Conservation (phyloP, 2,113 vertebrate species). For the Sisor rabdophorus region DNA sequence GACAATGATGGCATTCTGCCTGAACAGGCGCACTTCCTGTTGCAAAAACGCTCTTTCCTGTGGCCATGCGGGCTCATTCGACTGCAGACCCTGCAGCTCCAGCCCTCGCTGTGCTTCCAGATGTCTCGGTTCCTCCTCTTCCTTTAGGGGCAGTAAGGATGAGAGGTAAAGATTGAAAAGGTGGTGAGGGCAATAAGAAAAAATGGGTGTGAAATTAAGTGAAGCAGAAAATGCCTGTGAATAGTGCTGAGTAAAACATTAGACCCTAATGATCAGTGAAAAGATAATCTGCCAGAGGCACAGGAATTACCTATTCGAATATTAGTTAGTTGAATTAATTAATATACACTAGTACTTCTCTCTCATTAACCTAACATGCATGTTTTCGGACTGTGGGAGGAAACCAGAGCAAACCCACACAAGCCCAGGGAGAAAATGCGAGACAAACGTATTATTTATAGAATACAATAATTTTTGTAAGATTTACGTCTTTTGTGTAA, state of each 20-base stretch:
- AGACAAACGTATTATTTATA: too few species aligned
- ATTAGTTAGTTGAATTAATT: background rate
- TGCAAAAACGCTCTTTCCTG: constrained; percentile 83
- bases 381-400: too few species aligned
- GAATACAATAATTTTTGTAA: too few species aligned
- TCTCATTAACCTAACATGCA: too few species aligned
- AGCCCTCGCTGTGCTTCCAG: constrained; percentile 77
- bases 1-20: constrained; percentile 85
- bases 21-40: constrained; percentile 85
- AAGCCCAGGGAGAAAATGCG: too few species aligned
- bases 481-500: too few species aligned
- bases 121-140: constrained; percentile 78
- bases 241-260: background rate
- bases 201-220: background rate
- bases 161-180: background rate
- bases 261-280: background rate
- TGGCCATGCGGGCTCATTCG: constrained; percentile 79
- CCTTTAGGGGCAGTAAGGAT: constrained; percentile 63
- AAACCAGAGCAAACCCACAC: too few species aligned
- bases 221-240: background rate
- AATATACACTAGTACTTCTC: too few species aligned
- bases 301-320: background rate
- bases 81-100: constrained; percentile 84
- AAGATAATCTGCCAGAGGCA: background rate
- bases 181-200: background rate